Evolutionary conservation across 2,888 invertebrate species (phyloP), one percentile per base, ranked within the genome.

Genomic region (Drosophila stalkeri): DNA sequence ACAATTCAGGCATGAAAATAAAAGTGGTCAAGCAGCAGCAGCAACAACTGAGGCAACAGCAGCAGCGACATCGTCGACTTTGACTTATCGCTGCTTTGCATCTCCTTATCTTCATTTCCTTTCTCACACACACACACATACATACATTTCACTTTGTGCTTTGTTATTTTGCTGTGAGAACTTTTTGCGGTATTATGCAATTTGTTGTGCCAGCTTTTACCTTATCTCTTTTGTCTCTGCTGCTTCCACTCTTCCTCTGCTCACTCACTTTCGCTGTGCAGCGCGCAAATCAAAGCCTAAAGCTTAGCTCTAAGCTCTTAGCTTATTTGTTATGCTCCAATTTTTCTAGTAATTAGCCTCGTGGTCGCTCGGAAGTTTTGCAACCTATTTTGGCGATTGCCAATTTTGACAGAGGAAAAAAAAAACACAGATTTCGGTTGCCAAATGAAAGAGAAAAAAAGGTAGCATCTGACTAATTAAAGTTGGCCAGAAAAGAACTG

Each of bases 1-100:
- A 80, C 89, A 89, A 89, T 82, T 87, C 87, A 89, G 85, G 85
- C 87, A 89, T 87, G 82, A 87, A 87, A 86, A 89, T 86, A 87
- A 86, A 89, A 87, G 89, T 87, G 89, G 84, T 89, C 82, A 84
- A 76, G 74, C 77, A 69, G 74, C 64, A 35, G 27, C 44, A 44
- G 27, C 47, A 43, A 11, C 52, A 75, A 71, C 73, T 55, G 72
- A 56, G 20, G 39, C 55, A 39, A 7, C 56, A 20, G 47, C 60
- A 44, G 11, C 60, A 44, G 12, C 57, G 16, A 46, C 43, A 18
- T 33, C 23, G 46, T 16, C 46, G 62, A 59, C 72, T 72, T 72
- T 51, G 63, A 72, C 72, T 73, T 77, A 76, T 74, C 65, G 59
- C 62, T 78, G 69, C 65, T 70, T 71, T 75, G 78, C 78, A 75